Percentiles rank a stretch among this genome's conserved stretches.
phyloP scores from a whole-genome alignment of 2,888 invertebrate genomes.

The Pandemis cinnamomeana region DNA sequence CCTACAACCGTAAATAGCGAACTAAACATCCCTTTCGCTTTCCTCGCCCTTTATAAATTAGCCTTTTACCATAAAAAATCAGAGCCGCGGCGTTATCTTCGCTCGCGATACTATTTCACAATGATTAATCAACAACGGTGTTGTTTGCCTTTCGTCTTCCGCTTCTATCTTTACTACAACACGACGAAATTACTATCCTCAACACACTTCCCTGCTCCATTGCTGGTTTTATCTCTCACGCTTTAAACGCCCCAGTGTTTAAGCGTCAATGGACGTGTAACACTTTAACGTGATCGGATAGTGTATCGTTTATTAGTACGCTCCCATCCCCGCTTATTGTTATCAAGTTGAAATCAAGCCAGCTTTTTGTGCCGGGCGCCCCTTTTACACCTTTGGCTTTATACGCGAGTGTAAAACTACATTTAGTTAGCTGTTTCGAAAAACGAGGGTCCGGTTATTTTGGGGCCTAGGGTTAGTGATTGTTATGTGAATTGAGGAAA shows the following conservation, averaged over 20 bases:
- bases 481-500: not conserved
- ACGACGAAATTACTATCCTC: not conserved
- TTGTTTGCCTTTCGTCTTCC: slow-evolving; percentile 71
- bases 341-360: slow-evolving; percentile 74
- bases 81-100: slow-evolving; percentile 57
- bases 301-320: slow-evolving; percentile 7
- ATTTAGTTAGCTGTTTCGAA: slow-evolving; percentile 50
- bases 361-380: slow-evolving; percentile 69
- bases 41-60: slow-evolving; percentile 55
- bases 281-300: not conserved
- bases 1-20: slow-evolving; percentile 31
- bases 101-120: slow-evolving; percentile 61
- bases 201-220: not conserved
- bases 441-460: slow-evolving; percentile 28
- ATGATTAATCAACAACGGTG: slow-evolving; percentile 72
- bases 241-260: not conserved
- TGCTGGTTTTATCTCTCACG: not conserved
- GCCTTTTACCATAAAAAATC: slow-evolving; percentile 60
- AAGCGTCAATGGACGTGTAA: slow-evolving; percentile 2
- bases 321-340: slow-evolving; percentile 61
- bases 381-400: slow-evolving; percentile 54
- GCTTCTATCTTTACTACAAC: slow-evolving; percentile 45
- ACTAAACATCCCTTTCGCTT: slow-evolving; percentile 48
- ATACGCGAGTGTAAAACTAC: slow-evolving; percentile 49
- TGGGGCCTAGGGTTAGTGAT: not conserved